Conservation (phyloP, 2,113 vertebrate species). For the Thinocorus orbignyianus region DNA sequence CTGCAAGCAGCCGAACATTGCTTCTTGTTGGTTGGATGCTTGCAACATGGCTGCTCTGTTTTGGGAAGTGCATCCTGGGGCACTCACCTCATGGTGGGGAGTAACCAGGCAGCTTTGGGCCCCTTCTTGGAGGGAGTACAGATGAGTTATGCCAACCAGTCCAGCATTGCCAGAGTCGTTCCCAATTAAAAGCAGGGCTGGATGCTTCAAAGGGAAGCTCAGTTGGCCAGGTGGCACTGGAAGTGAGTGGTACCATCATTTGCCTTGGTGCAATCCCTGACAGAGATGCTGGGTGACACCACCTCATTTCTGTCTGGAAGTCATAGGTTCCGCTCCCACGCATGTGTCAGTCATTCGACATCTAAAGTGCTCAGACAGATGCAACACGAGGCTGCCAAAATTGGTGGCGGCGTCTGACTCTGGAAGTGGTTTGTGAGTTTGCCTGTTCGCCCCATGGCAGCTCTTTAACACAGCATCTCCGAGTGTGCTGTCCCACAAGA, state of each 20-base stretch:
- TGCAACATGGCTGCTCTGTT: background rate
- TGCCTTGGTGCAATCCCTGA: background rate
- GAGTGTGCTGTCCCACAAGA: background rate
- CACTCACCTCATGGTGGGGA: background rate
- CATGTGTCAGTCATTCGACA: background rate
- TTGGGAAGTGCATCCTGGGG: background rate
- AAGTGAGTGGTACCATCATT: background rate
- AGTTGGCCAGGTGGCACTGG: background rate
- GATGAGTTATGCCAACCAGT: background rate
- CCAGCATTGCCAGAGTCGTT: rapidly evolving
- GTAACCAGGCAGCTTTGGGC: background rate
- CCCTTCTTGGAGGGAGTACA: rapidly evolving
- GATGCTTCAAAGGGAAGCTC: background rate
- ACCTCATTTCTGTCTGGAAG: background rate
- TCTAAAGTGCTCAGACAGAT: background rate
- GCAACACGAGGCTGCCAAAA: background rate
- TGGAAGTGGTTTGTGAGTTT: background rate
- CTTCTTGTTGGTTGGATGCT: background rate
- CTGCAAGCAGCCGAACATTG: rapidly evolving
- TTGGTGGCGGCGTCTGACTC: background rate
- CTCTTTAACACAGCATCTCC: background rate
- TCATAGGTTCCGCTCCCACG: rapidly evolving
- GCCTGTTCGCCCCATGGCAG: background rate
- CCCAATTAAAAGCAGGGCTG: background rate
- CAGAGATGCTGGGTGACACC: rapidly evolving